Percentiles rank a stretch among this genome's conserved stretches.
phyloP scores from a whole-genome alignment of 2,888 invertebrate species.

The Pediacus dermestoides region DNA sequence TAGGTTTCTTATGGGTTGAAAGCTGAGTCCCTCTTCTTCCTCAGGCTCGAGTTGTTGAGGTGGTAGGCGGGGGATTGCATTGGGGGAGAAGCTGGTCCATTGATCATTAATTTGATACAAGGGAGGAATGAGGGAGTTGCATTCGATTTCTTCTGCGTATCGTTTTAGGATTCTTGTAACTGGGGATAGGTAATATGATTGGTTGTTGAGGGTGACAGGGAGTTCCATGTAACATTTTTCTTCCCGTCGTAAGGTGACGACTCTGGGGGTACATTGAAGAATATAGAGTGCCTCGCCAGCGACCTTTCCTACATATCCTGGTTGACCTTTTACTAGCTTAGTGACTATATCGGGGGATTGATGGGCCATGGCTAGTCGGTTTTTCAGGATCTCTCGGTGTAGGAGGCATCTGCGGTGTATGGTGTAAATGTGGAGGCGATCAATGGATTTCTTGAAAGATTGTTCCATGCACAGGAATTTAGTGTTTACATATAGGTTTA shows the following conservation, averaged over 20 bases:
- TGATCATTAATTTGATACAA: conserved; percentile 17
- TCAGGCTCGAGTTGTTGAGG: no score
- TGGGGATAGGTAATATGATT: conserved; percentile 24
- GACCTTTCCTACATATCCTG: conserved; percentile 28
- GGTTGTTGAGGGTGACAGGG: conserved; percentile 23
- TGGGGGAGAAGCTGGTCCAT: conserved; percentile 17
- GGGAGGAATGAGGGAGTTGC: conserved; percentile 20
- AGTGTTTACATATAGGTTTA: conserved; percentile 7
- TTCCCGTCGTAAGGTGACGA: conserved; percentile 17
- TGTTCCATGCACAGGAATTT: conserved; percentile 32
- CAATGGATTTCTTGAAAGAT: conserved; percentile 20
- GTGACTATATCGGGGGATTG: conserved; percentile 26
- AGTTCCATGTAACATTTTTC: conserved; percentile 28
- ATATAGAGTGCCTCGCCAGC: conserved; percentile 33
- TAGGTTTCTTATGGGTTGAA: no score
- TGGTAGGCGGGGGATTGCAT: conserved; percentile 7
- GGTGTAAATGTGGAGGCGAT: conserved; percentile 23
- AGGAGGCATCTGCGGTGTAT: conserved; percentile 26
- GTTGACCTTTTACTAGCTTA: conserved; percentile 23
- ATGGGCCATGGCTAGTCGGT: conserved; percentile 23
- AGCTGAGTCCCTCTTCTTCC: no score
- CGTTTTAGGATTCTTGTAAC: conserved; percentile 20
- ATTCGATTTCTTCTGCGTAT: conserved; percentile 16
- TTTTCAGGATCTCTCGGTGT: conserved; percentile 28
- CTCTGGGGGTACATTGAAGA: conserved; percentile 27